Conservation (phyloP, 1,140 invertebrate species). For the Pseudomyrmex gracilis region DNA sequence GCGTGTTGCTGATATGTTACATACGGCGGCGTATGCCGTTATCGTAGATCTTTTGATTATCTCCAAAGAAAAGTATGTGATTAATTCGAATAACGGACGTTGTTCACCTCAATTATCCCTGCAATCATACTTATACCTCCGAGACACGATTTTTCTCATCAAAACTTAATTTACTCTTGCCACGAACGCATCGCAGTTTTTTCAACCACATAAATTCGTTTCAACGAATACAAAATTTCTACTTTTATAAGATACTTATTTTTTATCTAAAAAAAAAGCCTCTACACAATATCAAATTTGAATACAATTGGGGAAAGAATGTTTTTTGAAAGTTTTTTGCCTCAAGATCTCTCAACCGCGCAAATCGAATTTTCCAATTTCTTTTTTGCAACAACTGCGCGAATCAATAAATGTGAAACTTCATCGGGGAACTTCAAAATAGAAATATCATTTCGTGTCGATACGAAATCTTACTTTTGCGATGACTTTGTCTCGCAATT, state of each 20-base stretch:
- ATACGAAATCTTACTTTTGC: constrained; percentile 71
- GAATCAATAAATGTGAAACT: background rate
- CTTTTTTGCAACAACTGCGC: background rate
- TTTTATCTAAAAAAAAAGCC: too few species aligned
- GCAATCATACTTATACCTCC: constrained; percentile 28
- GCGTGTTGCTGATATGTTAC: constrained; percentile 21
- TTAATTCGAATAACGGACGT: constrained; percentile 48
- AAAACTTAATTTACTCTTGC: constrained; percentile 14
- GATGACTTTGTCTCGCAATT: constrained; percentile 74
- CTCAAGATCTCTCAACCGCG: background rate
- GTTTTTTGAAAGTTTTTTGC: background rate
- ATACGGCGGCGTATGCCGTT: background rate
- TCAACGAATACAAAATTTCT: background rate
- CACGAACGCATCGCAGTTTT: constrained; percentile 13
- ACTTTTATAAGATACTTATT: too few species aligned
- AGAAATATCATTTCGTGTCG: background rate
- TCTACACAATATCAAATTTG: too few species aligned
- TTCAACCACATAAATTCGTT: constrained; percentile 15
- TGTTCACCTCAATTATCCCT: constrained; percentile 33
- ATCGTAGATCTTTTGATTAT: constrained; percentile 40
- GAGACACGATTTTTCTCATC: constrained; percentile 14
- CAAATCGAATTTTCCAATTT: too few species aligned
- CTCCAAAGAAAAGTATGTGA: constrained; percentile 40
- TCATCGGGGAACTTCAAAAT: background rate
- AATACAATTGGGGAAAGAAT: too few species aligned